Percentiles rank a stretch among this genome's conserved stretches.
Evolutionary conservation across 2,797 vertebrate species (phyloP).

Genomic region (Sphenopsis melanotis): DNA sequence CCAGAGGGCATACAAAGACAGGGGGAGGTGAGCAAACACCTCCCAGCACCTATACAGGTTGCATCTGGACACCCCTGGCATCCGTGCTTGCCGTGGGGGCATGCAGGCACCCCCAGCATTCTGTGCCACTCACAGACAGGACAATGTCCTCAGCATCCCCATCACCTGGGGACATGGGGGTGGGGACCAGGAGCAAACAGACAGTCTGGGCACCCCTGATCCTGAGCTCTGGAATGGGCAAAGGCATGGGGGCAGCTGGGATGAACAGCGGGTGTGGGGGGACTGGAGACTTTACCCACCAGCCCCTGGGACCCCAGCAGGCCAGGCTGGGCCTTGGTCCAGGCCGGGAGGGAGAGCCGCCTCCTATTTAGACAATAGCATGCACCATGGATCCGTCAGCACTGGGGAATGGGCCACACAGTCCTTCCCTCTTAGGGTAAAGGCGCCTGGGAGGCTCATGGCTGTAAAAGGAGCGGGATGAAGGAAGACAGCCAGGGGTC

Average conservation of each 20-base stretch:
- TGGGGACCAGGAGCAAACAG: not conserved
- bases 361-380: slow-evolving; percentile 50
- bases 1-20: rapidly evolving
- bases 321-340: not conserved
- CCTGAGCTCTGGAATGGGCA: not conserved
- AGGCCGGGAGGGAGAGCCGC: not conserved
- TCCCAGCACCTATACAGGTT: not conserved
- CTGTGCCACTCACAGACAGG: not conserved
- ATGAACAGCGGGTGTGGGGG: rapidly evolving
- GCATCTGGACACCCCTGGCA: not conserved
- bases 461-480: slow-evolving; percentile 68
- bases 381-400: not conserved
- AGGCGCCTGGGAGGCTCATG: slow-evolving; percentile 28
- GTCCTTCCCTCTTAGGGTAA: slow-evolving; percentile 75
- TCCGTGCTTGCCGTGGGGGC: rapidly evolving
- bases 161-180: not conserved
- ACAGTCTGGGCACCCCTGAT: rapidly evolving
- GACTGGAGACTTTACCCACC: not conserved
- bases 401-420: not conserved
- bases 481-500: slow-evolving; percentile 1
- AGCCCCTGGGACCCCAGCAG: not conserved
- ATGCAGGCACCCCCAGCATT: not conserved
- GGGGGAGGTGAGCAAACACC: not conserved
- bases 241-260: not conserved
- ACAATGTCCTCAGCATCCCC: not conserved